Percentiles rank a stretch among this genome's conserved stretches.
Conservation (phyloP, 2,888 invertebrate genomes). For the Apodemia mormo region DNA sequence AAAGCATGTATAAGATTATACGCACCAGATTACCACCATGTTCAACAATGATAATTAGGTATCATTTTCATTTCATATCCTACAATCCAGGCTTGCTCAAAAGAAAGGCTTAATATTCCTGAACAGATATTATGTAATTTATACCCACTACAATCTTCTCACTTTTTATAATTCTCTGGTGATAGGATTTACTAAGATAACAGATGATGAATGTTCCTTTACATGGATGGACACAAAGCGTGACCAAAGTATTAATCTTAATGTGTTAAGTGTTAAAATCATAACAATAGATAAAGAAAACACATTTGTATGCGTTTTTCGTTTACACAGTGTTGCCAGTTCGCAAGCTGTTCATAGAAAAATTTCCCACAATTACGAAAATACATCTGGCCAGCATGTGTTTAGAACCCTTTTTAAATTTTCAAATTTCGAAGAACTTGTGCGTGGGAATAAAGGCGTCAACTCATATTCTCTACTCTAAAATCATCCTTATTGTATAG, state of each 20-base stretch:
- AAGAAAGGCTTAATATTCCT: too few species aligned
- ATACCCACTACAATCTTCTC: too few species aligned
- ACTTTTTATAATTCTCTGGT: too few species aligned
- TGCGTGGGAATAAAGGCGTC: constrained; percentile 46
- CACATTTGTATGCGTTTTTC: constrained; percentile 14
- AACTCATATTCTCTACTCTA: constrained; percentile 19
- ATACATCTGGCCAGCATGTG: constrained; percentile 45
- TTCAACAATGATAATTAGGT: too few species aligned
- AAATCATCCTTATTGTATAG: constrained; percentile 25
- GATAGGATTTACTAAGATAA: too few species aligned
- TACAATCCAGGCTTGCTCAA: too few species aligned
- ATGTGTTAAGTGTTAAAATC: constrained; percentile 21
- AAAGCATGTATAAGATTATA: too few species aligned
- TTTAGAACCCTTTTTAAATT: constrained; percentile 45
- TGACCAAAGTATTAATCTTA: constrained; percentile 6
- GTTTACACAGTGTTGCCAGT: constrained; percentile 30
- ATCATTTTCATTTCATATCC: too few species aligned
- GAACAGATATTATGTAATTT: too few species aligned
- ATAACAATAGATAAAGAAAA: constrained; percentile 19
- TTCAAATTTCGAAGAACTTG: constrained; percentile 43
- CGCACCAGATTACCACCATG: too few species aligned
- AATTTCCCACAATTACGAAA: constrained; percentile 34
- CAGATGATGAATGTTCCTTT: constrained; percentile 3
- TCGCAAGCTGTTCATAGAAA: constrained; percentile 29
- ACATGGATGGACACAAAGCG: constrained; percentile 7